phyloP scores from a whole-genome alignment of 2,888 invertebrate genomes.

The Lasioglossum marginatum region DNA sequence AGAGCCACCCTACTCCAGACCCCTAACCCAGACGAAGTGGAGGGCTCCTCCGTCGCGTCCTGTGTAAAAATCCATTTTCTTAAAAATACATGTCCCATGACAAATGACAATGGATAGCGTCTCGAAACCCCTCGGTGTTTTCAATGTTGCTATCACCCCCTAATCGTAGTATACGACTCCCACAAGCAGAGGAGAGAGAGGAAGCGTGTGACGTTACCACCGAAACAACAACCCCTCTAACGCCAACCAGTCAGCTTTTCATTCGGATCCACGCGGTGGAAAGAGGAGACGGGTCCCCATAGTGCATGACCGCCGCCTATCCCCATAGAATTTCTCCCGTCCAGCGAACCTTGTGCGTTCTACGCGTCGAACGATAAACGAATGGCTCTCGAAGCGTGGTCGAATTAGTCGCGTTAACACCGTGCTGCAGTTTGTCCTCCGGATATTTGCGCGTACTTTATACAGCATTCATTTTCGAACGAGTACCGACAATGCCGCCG shows the following conservation, averaged over 20 bases:
- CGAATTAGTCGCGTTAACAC: constrained; percentile 57
- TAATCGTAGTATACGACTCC: constrained; percentile 50
- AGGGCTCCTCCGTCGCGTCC: neutral
- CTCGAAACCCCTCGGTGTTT: constrained; percentile 30
- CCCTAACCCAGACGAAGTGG: neutral
- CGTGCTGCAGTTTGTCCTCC: constrained; percentile 44
- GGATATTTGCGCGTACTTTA: constrained; percentile 62
- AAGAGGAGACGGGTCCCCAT: constrained; percentile 23
- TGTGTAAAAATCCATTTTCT: neutral
- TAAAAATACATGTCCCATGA: constrained; percentile 28
- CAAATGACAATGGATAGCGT: constrained; percentile 38
- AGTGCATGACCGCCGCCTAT: constrained; percentile 9
- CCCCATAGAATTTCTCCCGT: constrained; percentile 44
- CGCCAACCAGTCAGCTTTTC: constrained; percentile 48
- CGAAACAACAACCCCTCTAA: constrained; percentile 55
- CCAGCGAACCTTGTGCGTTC: constrained; percentile 33
- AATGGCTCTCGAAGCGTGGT: constrained; percentile 53
- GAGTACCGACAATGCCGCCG: constrained; percentile 36
- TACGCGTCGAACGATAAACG: constrained; percentile 64
- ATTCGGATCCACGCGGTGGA: constrained; percentile 34
- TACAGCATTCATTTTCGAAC: constrained; percentile 43
- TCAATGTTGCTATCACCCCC: constrained; percentile 53
- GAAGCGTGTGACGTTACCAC: constrained; percentile 27
- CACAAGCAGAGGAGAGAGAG: constrained; percentile 31
- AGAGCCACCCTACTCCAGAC: neutral